A percentile compares a stretch with the other conserved stretches of the same genome.
Conservation (phyloP, 92 coral and sea anemone species). For the Phymanthus crucifer region DNA sequence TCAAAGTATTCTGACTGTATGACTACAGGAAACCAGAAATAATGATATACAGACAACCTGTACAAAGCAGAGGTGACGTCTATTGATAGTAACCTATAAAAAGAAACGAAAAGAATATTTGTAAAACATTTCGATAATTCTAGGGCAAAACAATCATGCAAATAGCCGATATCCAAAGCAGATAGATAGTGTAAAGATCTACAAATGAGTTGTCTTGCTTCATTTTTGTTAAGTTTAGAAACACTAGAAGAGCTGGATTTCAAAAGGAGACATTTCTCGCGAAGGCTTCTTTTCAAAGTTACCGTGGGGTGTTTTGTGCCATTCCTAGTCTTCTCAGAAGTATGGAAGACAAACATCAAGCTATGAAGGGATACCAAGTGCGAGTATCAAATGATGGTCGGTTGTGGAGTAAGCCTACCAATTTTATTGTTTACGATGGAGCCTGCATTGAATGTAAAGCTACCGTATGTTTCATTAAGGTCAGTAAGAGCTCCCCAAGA, state of each 20-base stretch:
- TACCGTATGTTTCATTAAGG: slow-evolving; percentile 72
- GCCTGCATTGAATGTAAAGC: slow-evolving; percentile 66
- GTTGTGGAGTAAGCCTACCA: slow-evolving; percentile 76
- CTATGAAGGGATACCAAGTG: slow-evolving; percentile 61
- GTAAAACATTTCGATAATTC: neutral
- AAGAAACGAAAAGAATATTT: no score
- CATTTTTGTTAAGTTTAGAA: slow-evolving; percentile 38
- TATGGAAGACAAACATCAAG: slow-evolving; percentile 20
- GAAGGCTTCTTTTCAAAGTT: slow-evolving; percentile 77
- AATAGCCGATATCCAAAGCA: no score
- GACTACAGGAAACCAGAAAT: no score
- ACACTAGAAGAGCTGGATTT: slow-evolving; percentile 34
- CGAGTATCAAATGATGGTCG: slow-evolving; percentile 86
- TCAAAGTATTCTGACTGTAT: no score
- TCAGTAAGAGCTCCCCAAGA: slow-evolving; percentile 61
- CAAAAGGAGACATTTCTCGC: slow-evolving; percentile 54
- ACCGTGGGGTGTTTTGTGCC: slow-evolving; percentile 80
- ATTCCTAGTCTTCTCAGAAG: slow-evolving; percentile 57
- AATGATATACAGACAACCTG: no score
- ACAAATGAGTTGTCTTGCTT: neutral
- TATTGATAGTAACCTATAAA: no score
- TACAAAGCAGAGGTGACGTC: no score
- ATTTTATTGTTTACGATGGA: slow-evolving; percentile 63
- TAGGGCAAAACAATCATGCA: no score
- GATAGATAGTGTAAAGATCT: neutral